Percentiles rank a stretch among this genome's conserved stretches.
Evolutionary conservation across 1,140 invertebrate genomes (phyloP).

Genomic region (Coboldia fuscipes): DNA sequence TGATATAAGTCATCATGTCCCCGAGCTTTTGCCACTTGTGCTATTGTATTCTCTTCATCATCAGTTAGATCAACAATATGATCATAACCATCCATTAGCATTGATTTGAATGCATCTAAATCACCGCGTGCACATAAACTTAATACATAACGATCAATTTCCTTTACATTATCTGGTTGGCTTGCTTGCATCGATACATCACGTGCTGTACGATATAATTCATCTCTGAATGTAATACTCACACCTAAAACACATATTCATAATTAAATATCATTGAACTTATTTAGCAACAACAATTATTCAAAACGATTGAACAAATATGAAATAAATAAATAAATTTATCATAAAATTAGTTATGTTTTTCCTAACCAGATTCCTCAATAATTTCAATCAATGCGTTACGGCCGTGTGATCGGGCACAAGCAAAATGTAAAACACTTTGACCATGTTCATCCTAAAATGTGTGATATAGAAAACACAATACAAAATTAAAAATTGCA

Average conservation of each 20-base stretch:
- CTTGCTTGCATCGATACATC: slow-evolving; percentile 64
- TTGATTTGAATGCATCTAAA: slow-evolving; percentile 47
- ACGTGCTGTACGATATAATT: slow-evolving; percentile 60
- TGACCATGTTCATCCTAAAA: slow-evolving; percentile 58
- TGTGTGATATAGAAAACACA: neutral
- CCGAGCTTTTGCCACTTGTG: slow-evolving; percentile 39
- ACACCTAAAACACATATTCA: too few species aligned
- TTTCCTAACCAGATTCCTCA: slow-evolving; percentile 50
- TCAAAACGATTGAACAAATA: too few species aligned
- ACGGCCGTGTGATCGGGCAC: slow-evolving; percentile 47
- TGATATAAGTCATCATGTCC: slow-evolving; percentile 37
- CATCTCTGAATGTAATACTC: slow-evolving; percentile 57
- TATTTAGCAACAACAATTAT: too few species aligned
- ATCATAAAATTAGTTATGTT: too few species aligned
- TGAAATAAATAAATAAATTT: too few species aligned
- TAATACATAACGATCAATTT: slow-evolving; percentile 62
- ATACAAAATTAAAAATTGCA: too few species aligned
- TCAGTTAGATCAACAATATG: slow-evolving; percentile 63
- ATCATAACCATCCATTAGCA: slow-evolving; percentile 68
- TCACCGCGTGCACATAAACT: slow-evolving; percentile 56
- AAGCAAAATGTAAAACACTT: slow-evolving; percentile 73
- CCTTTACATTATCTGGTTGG: slow-evolving; percentile 52
- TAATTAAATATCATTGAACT: too few species aligned
- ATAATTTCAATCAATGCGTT: slow-evolving; percentile 55
- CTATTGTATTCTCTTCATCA: slow-evolving; percentile 37